These are phyloP conservation scores for Thermophis baileyi DNA, from an alignment of 2,113 vertebrate genomes.

Conservation along the genomic window DNA sequence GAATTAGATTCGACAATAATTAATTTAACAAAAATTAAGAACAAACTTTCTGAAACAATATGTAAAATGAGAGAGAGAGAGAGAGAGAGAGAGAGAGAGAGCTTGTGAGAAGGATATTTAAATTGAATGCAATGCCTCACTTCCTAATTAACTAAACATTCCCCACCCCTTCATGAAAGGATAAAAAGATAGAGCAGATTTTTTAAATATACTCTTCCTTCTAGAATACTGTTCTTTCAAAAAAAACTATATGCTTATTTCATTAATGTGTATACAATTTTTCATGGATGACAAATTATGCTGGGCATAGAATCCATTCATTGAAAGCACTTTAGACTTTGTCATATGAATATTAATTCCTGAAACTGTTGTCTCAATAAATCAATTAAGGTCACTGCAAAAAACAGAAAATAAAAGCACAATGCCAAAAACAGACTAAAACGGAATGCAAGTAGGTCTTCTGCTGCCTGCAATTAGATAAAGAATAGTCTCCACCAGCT, in stretches of 20 bases:
- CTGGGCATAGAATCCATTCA: not conserved
- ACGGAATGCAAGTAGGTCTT: conserved; percentile 13
- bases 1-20: not conserved
- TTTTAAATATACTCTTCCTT: not conserved
- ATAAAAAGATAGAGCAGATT: not conserved
- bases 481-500: conserved; percentile 28
- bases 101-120: not conserved
- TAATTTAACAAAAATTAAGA: not conserved
- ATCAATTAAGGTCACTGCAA: conserved; percentile 2
- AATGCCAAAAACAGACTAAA: conserved; percentile 22
- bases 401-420: conserved; percentile 9
- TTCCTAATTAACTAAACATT: not conserved
- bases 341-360: not conserved
- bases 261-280: not conserved
- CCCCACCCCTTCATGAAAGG: not conserved
- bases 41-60: not conserved
- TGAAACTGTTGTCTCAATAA: not conserved
- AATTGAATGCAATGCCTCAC: not conserved
- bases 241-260: not conserved
- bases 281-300: not conserved
- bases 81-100: not conserved
- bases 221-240: not conserved
- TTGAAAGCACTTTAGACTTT: not conserved
- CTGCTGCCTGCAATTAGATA: conserved; percentile 27
- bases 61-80: not conserved